Conservation (phyloP, 2,888 invertebrate species). For the Lasioglossum figueresi region DNA sequence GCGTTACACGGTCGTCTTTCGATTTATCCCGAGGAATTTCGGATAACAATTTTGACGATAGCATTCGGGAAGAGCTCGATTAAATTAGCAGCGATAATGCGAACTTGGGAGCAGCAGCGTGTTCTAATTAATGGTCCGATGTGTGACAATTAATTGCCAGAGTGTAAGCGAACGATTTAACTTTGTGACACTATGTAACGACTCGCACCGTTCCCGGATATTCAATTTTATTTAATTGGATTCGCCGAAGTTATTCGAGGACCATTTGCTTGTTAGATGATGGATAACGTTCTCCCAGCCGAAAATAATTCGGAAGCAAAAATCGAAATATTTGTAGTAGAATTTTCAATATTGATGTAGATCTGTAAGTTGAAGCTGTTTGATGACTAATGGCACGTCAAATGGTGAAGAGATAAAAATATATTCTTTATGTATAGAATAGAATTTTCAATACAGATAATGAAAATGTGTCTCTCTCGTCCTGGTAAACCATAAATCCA, state of each 20-base stretch:
- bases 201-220: neutral
- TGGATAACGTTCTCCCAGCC: neutral
- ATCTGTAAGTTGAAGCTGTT: neutral
- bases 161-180: conserved; percentile 3
- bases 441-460: neutral
- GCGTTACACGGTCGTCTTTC: neutral
- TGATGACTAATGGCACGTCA: too few relatives aligned
- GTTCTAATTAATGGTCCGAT: conserved; percentile 15
- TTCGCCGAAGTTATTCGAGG: neutral
- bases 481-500: neutral
- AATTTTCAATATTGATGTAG: neutral
- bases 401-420: too few relatives aligned
- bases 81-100: conserved; percentile 23
- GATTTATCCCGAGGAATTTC: conserved; percentile 15
- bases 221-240: conserved; percentile 11
- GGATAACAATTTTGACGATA: conserved; percentile 26
- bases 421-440: too few relatives aligned
- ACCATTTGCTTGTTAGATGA: neutral
- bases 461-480: neutral
- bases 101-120: neutral
- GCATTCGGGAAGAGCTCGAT: neutral
- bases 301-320: neutral
- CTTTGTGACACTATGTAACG: neutral
- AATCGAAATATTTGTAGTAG: neutral
- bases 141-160: conserved; percentile 25